phyloP scores from a whole-genome alignment of 2,888 invertebrate species.

The Xylota segnis region DNA sequence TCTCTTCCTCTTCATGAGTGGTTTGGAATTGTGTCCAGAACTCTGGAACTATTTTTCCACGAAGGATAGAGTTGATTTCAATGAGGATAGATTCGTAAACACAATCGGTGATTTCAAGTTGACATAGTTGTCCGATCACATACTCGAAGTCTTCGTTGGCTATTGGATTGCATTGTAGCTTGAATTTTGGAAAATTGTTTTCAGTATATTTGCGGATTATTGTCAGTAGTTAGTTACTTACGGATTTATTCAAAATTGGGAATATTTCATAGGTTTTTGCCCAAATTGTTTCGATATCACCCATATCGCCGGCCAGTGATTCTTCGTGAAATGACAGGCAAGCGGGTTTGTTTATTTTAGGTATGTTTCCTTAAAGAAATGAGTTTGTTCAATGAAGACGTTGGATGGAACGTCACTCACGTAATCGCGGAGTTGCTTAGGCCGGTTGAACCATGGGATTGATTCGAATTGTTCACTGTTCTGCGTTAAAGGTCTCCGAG shows the following conservation, averaged over 20 bases:
- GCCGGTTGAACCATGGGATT: no score
- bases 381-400: neutral
- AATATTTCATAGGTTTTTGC: slow-evolving; percentile 79
- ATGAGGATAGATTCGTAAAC: slow-evolving; percentile 80
- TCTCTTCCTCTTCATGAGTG: slow-evolving; percentile 68
- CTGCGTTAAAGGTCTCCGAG: no score
- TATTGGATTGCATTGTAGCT: slow-evolving; percentile 72
- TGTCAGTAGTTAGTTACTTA: slow-evolving; percentile 61
- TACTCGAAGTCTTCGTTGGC: slow-evolving; percentile 76
- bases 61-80: slow-evolving; percentile 81
- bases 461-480: no score
- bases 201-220: slow-evolving; percentile 38
- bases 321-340: slow-evolving; percentile 14
- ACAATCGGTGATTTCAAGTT: slow-evolving; percentile 77
- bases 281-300: slow-evolving; percentile 80
- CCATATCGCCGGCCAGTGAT: slow-evolving; percentile 77
- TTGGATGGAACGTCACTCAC: no score
- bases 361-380: neutral
- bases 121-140: slow-evolving; percentile 64
- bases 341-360: slow-evolving; percentile 36
- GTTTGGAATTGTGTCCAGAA: slow-evolving; percentile 82
- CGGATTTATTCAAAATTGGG: slow-evolving; percentile 80
- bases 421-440: no score
- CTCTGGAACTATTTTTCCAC: slow-evolving; percentile 80
- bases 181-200: slow-evolving; percentile 64